These are phyloP conservation scores for Callithrix jacchus DNA, from an alignment of 2,113 vertebrate species.

Conservation along the genomic window DNA sequence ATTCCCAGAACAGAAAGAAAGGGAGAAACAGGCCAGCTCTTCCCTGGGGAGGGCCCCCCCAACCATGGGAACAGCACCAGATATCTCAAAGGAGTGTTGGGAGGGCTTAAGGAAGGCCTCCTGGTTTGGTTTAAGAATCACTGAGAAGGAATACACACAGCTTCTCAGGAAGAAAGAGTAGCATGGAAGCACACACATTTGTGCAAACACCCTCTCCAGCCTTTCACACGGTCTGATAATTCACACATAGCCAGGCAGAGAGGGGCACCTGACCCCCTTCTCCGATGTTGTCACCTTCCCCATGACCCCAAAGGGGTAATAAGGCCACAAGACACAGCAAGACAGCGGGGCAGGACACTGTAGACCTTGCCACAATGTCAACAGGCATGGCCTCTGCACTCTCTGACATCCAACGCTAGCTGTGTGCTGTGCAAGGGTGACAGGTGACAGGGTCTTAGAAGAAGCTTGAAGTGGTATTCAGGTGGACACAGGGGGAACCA, in stretches of 20 bases:
- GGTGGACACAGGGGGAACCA: background rate
- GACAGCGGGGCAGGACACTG: background rate
- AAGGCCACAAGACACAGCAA: background rate
- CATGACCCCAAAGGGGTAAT: background rate
- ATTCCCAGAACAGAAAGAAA: slow-evolving; percentile 36
- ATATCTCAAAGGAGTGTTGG: slow-evolving; percentile 27
- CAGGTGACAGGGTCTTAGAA: background rate
- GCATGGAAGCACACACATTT: background rate
- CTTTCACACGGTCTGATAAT: slow-evolving; percentile 17
- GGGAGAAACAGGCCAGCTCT: slow-evolving; percentile 14
- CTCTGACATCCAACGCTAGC: background rate
- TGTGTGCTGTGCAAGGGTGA: background rate
- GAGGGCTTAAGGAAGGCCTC: slow-evolving; percentile 48
- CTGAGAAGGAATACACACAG: slow-evolving; percentile 54
- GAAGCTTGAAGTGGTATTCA: background rate
- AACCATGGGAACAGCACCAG: slow-evolving; percentile 38
- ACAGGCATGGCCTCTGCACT: background rate
- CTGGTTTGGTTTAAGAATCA: slow-evolving; percentile 14
- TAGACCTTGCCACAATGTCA: background rate
- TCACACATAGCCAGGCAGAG: slow-evolving; percentile 9
- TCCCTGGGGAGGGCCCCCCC: background rate
- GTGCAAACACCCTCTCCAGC: slow-evolving; percentile 27
- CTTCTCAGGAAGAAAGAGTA: slow-evolving; percentile 59
- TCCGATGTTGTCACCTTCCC: background rate
- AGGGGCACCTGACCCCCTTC: background rate